phyloP scores from a whole-genome alignment of 1,140 invertebrate species.

The Pissodes strobi region DNA sequence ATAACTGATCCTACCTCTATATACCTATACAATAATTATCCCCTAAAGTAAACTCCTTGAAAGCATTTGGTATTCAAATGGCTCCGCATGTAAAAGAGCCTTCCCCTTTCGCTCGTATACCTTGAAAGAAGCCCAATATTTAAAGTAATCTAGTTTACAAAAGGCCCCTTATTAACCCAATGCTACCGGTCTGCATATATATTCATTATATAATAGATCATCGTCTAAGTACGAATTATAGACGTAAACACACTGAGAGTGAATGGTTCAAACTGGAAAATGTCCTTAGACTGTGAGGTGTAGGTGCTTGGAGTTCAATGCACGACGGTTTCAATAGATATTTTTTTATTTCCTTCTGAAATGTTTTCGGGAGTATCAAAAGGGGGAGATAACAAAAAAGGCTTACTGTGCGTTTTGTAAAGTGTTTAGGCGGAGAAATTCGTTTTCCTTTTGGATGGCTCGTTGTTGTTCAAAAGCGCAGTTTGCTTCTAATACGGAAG shows the following conservation, averaged over 20 bases:
- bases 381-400: slow-evolving; percentile 22
- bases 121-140: slow-evolving; percentile 31
- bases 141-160: slow-evolving; percentile 35
- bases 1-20: too few species aligned
- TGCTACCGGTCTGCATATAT: slow-evolving; percentile 11
- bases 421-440: too few species aligned
- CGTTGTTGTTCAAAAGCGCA: too few species aligned
- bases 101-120: slow-evolving; percentile 10
- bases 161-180: slow-evolving; percentile 23
- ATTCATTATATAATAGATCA: slow-evolving; percentile 3
- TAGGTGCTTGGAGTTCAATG: slow-evolving; percentile 5
- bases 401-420: slow-evolving; percentile 10
- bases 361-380: slow-evolving; percentile 2
- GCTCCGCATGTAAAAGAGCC: slow-evolving; percentile 15
- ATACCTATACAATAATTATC: slow-evolving; percentile 4
- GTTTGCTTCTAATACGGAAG: too few species aligned
- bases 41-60: not conserved
- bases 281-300: not conserved
- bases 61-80: slow-evolving; percentile 26
- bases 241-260: too few species aligned
- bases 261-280: too few species aligned
- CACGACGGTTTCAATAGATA: slow-evolving; percentile 9
- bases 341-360: slow-evolving; percentile 7
- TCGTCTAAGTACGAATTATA: too few species aligned
- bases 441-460: too few species aligned